Conservation (phyloP, 23 tunicate species). For the Clavelina lepadiformis region DNA sequence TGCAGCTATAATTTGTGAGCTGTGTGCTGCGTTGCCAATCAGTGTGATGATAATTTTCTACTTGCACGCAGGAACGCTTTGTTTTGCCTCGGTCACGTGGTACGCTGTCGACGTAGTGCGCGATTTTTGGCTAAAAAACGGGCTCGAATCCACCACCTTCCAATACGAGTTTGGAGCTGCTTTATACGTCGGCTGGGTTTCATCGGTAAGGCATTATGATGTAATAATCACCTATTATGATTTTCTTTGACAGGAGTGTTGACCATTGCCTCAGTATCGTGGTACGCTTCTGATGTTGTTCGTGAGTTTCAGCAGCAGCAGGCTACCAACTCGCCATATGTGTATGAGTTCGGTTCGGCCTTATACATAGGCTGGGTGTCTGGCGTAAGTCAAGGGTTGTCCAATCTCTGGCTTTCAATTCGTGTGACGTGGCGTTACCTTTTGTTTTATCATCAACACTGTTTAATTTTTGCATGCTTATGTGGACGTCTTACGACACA, state of each 20-base stretch:
- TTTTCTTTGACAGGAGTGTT: conserved; percentile 43
- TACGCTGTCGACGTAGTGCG: conserved; percentile 75
- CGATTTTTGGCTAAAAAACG: conserved; percentile 17
- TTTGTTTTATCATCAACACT: no score
- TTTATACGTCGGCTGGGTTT: conserved; percentile 84
- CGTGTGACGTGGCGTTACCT: no score
- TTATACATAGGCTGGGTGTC: conserved; percentile 83
- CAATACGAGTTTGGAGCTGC: conserved; percentile 83
- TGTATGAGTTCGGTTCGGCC: conserved; percentile 74
- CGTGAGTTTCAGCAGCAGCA: conserved; percentile 5
- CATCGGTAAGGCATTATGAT: conserved; percentile 42
- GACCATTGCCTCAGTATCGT: conserved; percentile 58
- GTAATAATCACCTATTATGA: background rate
- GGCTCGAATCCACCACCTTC: conserved; percentile 2
- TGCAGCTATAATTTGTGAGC: no score
- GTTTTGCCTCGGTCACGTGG: conserved; percentile 70
- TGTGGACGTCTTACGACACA: no score
- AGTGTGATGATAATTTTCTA: no score
- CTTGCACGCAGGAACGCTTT: conserved; percentile 60
- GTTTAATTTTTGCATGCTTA: no score
- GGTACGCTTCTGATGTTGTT: conserved; percentile 88
- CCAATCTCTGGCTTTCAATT: conserved; percentile 4
- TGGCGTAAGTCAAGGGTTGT: conserved; percentile 39
- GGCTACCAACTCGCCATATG: conserved; percentile 18
- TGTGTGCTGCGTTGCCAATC: no score